These are phyloP conservation scores for Erynnis tages DNA, from an alignment of 2,888 invertebrate genomes.

Conservation along the genomic window DNA sequence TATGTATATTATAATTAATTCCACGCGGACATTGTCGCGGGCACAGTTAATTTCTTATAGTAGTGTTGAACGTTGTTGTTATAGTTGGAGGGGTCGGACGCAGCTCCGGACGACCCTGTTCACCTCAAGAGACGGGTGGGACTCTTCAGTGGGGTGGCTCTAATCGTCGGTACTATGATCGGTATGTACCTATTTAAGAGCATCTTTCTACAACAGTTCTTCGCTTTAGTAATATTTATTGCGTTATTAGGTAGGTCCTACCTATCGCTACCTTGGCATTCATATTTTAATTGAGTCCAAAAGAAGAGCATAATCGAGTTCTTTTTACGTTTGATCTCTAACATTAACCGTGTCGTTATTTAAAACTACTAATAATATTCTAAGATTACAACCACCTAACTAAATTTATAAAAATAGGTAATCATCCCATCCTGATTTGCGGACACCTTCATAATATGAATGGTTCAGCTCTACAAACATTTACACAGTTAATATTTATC, in stretches of 20 bases:
- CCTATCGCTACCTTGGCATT: no score
- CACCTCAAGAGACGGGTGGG: slow-evolving; percentile 99
- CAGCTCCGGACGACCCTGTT: slow-evolving; percentile 98
- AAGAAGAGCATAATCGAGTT: no score
- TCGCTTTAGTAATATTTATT: no score
- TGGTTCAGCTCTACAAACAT: neutral
- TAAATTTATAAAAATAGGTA: neutral
- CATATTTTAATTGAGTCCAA: no score
- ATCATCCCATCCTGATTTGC: neutral
- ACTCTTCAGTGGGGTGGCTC: slow-evolving; percentile 99
- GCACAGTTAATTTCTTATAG: neutral
- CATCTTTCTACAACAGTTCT: no score
- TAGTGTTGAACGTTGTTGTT: neutral
- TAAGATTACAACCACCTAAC: no score
- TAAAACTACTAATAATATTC: no score
- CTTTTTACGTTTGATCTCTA: no score
- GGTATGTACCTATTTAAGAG: slow-evolving; percentile 83
- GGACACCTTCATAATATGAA: neutral
- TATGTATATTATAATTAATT: no score
- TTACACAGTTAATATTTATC: neutral
- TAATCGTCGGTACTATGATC: slow-evolving; percentile 99
- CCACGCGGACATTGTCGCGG: no score
- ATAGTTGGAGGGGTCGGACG: slow-evolving; percentile 94
- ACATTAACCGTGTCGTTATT: no score
- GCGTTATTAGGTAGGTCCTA: no score